Evolutionary conservation across 2,888 invertebrate species (phyloP).

Genomic region (Achlya flavicornis): DNA sequence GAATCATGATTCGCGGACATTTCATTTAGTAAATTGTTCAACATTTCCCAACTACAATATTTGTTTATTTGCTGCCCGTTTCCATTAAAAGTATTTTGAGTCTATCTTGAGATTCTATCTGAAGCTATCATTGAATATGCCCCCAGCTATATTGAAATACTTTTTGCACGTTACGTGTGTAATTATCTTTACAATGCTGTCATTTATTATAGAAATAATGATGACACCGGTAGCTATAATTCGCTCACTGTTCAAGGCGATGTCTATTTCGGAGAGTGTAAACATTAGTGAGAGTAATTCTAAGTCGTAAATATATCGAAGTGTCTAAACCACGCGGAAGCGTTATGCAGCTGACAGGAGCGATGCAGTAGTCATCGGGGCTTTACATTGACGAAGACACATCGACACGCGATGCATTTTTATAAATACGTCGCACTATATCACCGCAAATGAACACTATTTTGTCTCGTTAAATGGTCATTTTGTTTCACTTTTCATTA

Average conservation of each 20-base stretch:
- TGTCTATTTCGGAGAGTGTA: conserved; percentile 31
- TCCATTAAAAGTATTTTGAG: neutral
- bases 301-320: conserved; percentile 33
- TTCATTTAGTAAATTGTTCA: neutral
- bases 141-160: neutral
- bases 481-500: neutral
- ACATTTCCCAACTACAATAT: neutral
- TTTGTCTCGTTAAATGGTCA: conserved; percentile 4
- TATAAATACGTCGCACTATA: neutral
- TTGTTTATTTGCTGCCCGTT: conserved; percentile 25
- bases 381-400: conserved; percentile 51
- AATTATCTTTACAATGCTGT: conserved; percentile 28
- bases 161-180: conserved; percentile 22
- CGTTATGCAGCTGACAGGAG: conserved; percentile 41
- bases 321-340: conserved; percentile 51
- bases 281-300: conserved; percentile 43
- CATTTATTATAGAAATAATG: conserved; percentile 29
- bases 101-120: neutral
- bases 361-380: conserved; percentile 39
- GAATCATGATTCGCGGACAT: neutral
- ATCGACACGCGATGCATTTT: conserved; percentile 42
- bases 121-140: neutral
- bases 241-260: conserved; percentile 13
- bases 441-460: neutral
- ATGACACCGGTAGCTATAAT: conserved; percentile 21